phyloP scores from a whole-genome alignment of 2,113 vertebrate genomes.

The Thalassoma bifasciatum region DNA sequence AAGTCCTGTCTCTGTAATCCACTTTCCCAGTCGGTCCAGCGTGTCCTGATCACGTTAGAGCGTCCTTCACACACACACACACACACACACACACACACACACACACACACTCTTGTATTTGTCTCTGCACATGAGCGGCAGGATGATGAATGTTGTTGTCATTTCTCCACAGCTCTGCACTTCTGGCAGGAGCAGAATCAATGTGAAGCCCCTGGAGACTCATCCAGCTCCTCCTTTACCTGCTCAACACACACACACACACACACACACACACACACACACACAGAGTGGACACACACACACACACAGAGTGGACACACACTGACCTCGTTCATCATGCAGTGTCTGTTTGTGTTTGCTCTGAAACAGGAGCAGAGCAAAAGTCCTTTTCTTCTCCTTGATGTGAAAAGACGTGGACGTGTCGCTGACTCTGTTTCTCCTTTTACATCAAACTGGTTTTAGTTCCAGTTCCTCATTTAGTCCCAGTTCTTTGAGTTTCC shows the following conservation, averaged over 20 bases:
- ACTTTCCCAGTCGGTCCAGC: neutral
- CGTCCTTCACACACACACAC: neutral
- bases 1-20: too few species aligned
- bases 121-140: conserved; percentile 40
- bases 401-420: neutral
- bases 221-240: conserved; percentile 25
- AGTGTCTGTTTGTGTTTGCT: conserved; percentile 3
- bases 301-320: conserved; percentile 2
- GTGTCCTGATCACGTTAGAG: neutral
- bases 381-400: conserved; percentile 17
- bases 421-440: too few species aligned
- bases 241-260: conserved; percentile 18
- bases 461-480: too few species aligned
- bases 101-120: conserved; percentile 1
- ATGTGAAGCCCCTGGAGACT: conserved; percentile 45
- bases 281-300: conserved; percentile 11
- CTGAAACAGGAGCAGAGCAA: conserved; percentile 11
- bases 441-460: too few species aligned
- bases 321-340: conserved; percentile 41
- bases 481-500: too few species aligned
- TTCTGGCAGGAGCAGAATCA: conserved; percentile 50
- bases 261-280: conserved; percentile 20
- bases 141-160: conserved; percentile 69
- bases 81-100: neutral
- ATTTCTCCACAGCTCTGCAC: conserved; percentile 44